phyloP scores from a whole-genome alignment of 2,888 invertebrate species.

The Sericinus montela region DNA sequence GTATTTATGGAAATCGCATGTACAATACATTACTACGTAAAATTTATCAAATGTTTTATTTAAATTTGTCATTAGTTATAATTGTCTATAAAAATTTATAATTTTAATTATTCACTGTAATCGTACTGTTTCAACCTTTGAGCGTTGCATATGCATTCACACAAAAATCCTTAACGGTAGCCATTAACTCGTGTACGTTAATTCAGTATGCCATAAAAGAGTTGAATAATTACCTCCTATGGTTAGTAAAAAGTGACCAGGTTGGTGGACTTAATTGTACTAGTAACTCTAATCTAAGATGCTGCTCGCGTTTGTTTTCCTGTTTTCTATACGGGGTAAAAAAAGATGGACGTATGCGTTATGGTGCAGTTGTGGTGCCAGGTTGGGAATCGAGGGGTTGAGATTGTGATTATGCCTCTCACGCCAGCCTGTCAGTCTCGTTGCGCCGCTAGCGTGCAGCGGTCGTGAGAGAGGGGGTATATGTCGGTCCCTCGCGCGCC shows the following conservation, averaged over 20 bases:
- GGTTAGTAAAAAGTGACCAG: slow-evolving; percentile 59
- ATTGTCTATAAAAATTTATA: neutral
- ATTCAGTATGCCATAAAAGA: slow-evolving; percentile 48
- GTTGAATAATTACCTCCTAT: slow-evolving; percentile 59
- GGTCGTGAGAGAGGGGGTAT: slow-evolving; percentile 48
- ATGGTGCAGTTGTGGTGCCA: too few species aligned
- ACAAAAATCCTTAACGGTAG: slow-evolving; percentile 40
- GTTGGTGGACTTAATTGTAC: slow-evolving; percentile 43
- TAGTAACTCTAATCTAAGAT: slow-evolving; percentile 35
- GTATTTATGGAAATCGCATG: too few species aligned
- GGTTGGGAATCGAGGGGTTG: slow-evolving; percentile 49
- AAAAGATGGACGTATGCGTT: slow-evolving; percentile 29
- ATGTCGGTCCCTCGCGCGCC: slow-evolving; percentile 38
- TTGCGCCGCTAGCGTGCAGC: slow-evolving; percentile 62
- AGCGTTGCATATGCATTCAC: slow-evolving; percentile 38
- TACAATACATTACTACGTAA: too few species aligned
- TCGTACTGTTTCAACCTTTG: slow-evolving; percentile 19
- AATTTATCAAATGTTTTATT: too few species aligned
- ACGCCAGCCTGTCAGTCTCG: slow-evolving; percentile 58
- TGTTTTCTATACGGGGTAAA: slow-evolving; percentile 31
- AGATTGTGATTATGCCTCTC: slow-evolving; percentile 37
- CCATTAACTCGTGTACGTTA: slow-evolving; percentile 36
- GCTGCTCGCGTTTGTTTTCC: slow-evolving; percentile 36
- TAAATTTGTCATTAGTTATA: too few species aligned
- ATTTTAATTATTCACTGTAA: neutral